Conservation (phyloP, 30 jellyfish, hydroid and myxozoan genomes). For the Pseudorhiza aurosa region DNA sequence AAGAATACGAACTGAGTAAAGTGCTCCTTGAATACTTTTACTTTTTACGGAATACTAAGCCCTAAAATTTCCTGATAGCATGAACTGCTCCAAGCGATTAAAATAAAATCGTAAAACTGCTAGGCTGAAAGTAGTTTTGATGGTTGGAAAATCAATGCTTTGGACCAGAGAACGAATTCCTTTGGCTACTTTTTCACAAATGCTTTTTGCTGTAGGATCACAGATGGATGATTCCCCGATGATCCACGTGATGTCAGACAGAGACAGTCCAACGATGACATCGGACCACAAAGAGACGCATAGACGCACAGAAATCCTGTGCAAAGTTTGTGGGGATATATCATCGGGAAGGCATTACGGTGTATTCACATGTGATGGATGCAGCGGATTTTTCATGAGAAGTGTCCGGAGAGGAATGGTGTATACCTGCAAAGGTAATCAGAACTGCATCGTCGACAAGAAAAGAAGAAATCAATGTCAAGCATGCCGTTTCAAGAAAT, state of each 20-base stretch:
- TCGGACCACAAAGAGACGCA: slow-evolving; percentile 31
- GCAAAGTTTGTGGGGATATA: slow-evolving; percentile 85
- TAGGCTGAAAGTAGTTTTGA: too few relatives aligned
- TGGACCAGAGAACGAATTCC: too few relatives aligned
- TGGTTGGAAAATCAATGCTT: too few relatives aligned
- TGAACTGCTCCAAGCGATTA: too few relatives aligned
- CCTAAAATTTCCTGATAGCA: too few relatives aligned
- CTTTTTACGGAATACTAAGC: too few relatives aligned
- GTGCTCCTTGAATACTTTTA: too few relatives aligned
- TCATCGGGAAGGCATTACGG: slow-evolving; percentile 92
- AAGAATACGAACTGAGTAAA: too few relatives aligned
- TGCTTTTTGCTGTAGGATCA: background rate
- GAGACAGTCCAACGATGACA: slow-evolving; percentile 37
- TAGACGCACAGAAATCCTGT: slow-evolving; percentile 51
- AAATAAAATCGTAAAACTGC: too few relatives aligned
- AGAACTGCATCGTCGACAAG: slow-evolving; percentile 79
- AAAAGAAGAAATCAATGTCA: slow-evolving; percentile 85
- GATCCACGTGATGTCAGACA: slow-evolving; percentile 15
- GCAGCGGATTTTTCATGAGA: slow-evolving; percentile 90
- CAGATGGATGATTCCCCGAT: slow-evolving; percentile 15
- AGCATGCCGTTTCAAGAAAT: slow-evolving; percentile 83
- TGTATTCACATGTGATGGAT: slow-evolving; percentile 85
- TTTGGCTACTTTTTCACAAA: background rate
- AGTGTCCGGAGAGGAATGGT: slow-evolving; percentile 72
- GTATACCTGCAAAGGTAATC: slow-evolving; percentile 84